phyloP scores from a whole-genome alignment of 2,113 vertebrate species.

The Vulpes vulpes region DNA sequence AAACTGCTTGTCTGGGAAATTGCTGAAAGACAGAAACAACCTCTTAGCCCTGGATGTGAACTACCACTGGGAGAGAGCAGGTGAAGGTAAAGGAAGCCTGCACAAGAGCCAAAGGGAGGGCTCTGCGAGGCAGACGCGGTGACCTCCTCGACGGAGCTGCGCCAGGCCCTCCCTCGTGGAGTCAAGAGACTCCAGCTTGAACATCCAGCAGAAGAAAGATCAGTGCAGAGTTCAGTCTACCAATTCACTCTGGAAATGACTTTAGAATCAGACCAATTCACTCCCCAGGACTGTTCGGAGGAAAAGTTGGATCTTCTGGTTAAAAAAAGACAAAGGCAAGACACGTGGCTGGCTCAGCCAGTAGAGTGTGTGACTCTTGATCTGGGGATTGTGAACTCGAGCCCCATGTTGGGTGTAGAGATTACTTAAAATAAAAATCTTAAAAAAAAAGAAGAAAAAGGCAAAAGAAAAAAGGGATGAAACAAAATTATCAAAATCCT shows the following conservation, averaged over 20 bases:
- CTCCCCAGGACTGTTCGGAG: constrained; percentile 39
- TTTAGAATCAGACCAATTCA: constrained; percentile 64
- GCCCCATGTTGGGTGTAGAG: background rate
- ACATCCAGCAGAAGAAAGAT: constrained; percentile 64
- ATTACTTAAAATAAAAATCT: background rate
- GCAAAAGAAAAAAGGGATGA: background rate
- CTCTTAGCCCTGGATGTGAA: constrained; percentile 55
- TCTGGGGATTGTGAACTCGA: background rate
- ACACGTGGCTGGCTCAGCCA: background rate
- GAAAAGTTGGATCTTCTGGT: constrained; percentile 59
- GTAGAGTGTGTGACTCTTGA: background rate
- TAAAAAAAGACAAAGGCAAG: background rate
- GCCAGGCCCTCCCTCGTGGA: background rate
- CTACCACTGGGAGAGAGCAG: background rate
- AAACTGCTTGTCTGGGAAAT: constrained; percentile 45
- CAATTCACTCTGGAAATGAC: constrained; percentile 20
- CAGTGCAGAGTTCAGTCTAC: background rate
- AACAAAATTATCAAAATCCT: background rate
- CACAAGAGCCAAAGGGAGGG: background rate
- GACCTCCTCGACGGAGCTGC: background rate
- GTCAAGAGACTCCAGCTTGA: constrained; percentile 35
- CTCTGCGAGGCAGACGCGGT: background rate
- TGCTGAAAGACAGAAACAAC: constrained; percentile 46
- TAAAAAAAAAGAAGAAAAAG: background rate
- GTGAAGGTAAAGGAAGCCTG: background rate